A percentile compares a stretch with the other conserved stretches of the same genome.
phyloP scores from a whole-genome alignment of 2,888 invertebrate species.

The Phragmatobia fuliginosa region DNA sequence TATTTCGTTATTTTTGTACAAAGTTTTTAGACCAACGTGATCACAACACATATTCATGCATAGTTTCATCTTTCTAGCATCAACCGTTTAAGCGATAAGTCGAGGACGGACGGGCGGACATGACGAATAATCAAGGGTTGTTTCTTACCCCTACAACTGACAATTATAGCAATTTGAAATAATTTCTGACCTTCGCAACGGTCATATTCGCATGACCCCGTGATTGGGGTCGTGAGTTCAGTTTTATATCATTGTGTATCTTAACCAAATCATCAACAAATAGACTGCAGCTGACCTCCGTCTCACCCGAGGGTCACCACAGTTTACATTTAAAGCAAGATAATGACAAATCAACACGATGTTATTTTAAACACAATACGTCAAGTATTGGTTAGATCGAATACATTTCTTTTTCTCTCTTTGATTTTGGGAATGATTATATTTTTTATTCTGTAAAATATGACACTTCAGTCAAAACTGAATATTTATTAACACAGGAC shows the following conservation, averaged over 20 bases:
- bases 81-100: too few species aligned
- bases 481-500: neutral
- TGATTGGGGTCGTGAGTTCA: neutral
- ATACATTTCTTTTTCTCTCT: neutral
- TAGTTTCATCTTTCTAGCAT: too few species aligned
- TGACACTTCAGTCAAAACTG: neutral
- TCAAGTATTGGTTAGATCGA: neutral
- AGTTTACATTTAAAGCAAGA: neutral
- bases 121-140: too few species aligned
- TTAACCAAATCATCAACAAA: neutral
- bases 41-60: too few species aligned
- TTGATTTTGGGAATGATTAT: neutral
- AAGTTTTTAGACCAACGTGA: too few species aligned
- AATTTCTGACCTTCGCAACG: neutral
- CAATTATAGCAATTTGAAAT: neutral
- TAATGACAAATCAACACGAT: neutral
- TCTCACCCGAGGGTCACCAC: neutral
- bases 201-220: neutral
- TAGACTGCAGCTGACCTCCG: neutral
- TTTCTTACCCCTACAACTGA: neutral
- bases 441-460: neutral
- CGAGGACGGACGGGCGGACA: too few species aligned
- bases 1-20: too few species aligned
- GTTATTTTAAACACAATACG: neutral
- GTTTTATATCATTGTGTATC: neutral